Evolutionary conservation across 1,140 invertebrate species (phyloP).

Genomic region (Andricus grossulariae): DNA sequence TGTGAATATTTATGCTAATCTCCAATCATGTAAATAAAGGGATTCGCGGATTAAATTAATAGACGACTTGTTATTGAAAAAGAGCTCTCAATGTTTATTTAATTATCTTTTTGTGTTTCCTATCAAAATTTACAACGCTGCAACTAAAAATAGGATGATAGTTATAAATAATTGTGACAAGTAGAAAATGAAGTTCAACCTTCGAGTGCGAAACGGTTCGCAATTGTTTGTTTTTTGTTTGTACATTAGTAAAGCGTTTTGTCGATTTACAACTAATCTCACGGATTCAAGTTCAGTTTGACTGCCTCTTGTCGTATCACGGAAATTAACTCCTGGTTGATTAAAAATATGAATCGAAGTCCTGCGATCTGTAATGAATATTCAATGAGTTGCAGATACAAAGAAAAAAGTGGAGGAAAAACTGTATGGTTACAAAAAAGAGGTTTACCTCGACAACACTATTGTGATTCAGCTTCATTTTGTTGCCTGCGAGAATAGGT

Average conservation of each 20-base stretch:
- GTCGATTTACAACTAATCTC: conserved; percentile 38
- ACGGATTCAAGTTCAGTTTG: conserved; percentile 80
- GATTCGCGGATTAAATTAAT: conserved; percentile 25
- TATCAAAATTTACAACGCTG: not conserved
- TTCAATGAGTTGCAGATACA: conserved; percentile 9
- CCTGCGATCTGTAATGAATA: conserved; percentile 85
- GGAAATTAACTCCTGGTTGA: conserved; percentile 94
- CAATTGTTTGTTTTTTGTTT: not conserved
- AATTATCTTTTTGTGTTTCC: not conserved
- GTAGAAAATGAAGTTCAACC: not conserved
- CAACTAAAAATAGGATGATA: not conserved
- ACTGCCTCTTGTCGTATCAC: conserved; percentile 88
- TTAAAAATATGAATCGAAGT: conserved; percentile 93
- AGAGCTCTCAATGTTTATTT: conserved; percentile 24
- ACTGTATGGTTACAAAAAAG: conserved; percentile 33
- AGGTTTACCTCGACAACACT: conserved; percentile 91
- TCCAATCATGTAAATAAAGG: conserved; percentile 59
- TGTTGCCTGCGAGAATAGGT: conserved; percentile 90
- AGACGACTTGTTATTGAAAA: conserved; percentile 27
- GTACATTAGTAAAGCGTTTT: conserved; percentile 30
- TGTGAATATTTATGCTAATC: conserved; percentile 58
- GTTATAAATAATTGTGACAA: conserved; percentile 24
- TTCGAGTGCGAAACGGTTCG: not conserved
- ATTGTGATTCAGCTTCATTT: conserved; percentile 93
- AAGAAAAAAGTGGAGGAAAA: conserved; percentile 25